Conservation (phyloP, 1,140 invertebrate genomes). For the Listronotus bonariensis region DNA sequence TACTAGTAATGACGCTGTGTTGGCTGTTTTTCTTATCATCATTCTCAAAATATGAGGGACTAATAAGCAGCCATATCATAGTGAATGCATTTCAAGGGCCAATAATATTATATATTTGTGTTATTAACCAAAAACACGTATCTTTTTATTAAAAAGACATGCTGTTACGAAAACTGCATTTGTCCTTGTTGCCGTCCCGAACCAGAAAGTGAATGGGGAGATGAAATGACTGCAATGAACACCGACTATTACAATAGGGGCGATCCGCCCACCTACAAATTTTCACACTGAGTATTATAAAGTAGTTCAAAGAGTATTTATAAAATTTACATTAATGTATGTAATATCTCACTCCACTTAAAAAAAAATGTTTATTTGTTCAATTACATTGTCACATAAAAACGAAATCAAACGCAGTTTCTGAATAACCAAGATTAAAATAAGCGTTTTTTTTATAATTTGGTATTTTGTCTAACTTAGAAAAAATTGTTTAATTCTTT, state of each 20-base stretch:
- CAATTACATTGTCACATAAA: no score
- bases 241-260: constrained; percentile 12
- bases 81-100: constrained; percentile 74
- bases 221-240: constrained; percentile 84
- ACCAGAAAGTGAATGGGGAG: constrained; percentile 75
- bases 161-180: constrained; percentile 65
- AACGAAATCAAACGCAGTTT: no score
- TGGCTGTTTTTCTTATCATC: constrained; percentile 78
- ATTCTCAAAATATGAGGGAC: constrained; percentile 69
- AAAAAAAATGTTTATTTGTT: no score
- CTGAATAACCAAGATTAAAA: no score
- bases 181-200: constrained; percentile 61
- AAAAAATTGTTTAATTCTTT: no score
- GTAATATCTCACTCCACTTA: no score
- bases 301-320: no score
- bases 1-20: constrained; percentile 70
- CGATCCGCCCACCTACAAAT: constrained; percentile 10
- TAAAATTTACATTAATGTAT: no score
- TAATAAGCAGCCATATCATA: constrained; percentile 74
- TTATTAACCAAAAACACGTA: constrained; percentile 76
- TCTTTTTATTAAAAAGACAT: constrained; percentile 77
- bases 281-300: not conserved
- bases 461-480: no score
- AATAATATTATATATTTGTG: constrained; percentile 75
- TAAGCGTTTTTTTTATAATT: no score